Evolutionary conservation across 2,888 invertebrate species (phyloP), one percentile per base, ranked within the genome.

Genomic region (Galeopsomyia nigrocyanea): DNA sequence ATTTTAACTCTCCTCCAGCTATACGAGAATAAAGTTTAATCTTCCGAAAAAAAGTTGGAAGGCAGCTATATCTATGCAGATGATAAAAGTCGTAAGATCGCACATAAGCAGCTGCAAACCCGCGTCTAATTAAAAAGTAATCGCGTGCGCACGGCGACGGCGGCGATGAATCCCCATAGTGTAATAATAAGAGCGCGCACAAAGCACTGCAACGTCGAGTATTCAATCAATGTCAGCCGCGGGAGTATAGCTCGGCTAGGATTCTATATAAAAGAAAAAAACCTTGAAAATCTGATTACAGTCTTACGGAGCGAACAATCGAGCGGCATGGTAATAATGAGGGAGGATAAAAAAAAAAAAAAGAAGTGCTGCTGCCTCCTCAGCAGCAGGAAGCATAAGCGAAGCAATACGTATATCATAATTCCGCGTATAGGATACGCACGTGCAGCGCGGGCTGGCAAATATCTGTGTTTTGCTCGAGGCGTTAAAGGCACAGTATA

Each of bases 321-420:
- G 17, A 22, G 51, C 31, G 26, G 26, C 49, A 57, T 57, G 63
- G 49, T 57, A 39, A 49, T 68, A 68, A 68, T 62, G 68, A 62
- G 62, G 65, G 49, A 0, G 6, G 26, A 14, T 50, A 13, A 17
- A 60, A 17, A 60, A 39, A 55, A 5, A 17, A 49, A 62, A 21
- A 21, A 50, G 14, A n/a, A 9, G 46, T 0, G 21, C 10, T 26
- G 26, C n/a, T 19, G 19, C 13, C 46, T 13, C 55, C 55, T 6
- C 10, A 14, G 39, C 51, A 13, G 61, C 22, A 68, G 68, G 61
- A 61, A 68, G 55, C 53, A 67, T 58, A 67, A 68, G 13, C 39
- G 39, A 3, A 13, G 10, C 69, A 57, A 56, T 69, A 63, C 10
- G 56, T 61, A 69, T 69, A 62, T 63, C 69, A 63, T 63, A 69